phyloP scores from a whole-genome alignment of 2,888 invertebrate genomes.

The Oxyteleia sp. region DNA sequence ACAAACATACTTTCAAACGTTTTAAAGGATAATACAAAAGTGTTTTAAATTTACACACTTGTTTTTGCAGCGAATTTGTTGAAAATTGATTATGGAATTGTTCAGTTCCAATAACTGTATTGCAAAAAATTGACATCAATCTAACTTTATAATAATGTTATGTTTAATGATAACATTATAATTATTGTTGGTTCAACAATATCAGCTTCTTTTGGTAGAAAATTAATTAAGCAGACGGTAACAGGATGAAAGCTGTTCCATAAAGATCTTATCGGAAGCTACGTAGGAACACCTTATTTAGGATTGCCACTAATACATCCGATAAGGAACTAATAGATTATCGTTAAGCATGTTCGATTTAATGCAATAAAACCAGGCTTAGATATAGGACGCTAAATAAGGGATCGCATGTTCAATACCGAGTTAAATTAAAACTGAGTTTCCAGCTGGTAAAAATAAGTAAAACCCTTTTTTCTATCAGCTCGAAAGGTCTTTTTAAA shows the following conservation, averaged over 20 bases:
- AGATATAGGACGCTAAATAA: constrained; percentile 23
- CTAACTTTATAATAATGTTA: too few relatives aligned
- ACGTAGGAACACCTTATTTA: constrained; percentile 27
- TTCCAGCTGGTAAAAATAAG: neutral
- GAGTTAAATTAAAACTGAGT: constrained; percentile 15
- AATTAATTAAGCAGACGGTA: neutral
- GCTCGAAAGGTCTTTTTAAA: too few relatives aligned
- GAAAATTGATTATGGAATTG: too few relatives aligned
- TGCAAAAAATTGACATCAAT: too few relatives aligned
- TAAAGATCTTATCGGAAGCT: constrained; percentile 18
- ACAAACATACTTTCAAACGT: too few relatives aligned
- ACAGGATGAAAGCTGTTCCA: constrained; percentile 12
- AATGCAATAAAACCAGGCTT: constrained; percentile 36
- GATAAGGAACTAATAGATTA: constrained; percentile 47
- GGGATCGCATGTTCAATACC: constrained; percentile 8
- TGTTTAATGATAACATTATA: neutral
- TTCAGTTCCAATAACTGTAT: too few relatives aligned
- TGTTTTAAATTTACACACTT: too few relatives aligned
- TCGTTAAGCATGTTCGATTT: constrained; percentile 51
- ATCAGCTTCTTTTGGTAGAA: neutral
- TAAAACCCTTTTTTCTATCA: too few relatives aligned
- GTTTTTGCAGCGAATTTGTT: too few relatives aligned
- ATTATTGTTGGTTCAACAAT: neutral
- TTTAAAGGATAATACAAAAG: too few relatives aligned
- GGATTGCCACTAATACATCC: constrained; percentile 32